A percentile compares a stretch with the other conserved stretches of the same genome.
Evolutionary conservation across 2,113 vertebrate genomes (phyloP).

Genomic region (Microtus pennsylvanicus): DNA sequence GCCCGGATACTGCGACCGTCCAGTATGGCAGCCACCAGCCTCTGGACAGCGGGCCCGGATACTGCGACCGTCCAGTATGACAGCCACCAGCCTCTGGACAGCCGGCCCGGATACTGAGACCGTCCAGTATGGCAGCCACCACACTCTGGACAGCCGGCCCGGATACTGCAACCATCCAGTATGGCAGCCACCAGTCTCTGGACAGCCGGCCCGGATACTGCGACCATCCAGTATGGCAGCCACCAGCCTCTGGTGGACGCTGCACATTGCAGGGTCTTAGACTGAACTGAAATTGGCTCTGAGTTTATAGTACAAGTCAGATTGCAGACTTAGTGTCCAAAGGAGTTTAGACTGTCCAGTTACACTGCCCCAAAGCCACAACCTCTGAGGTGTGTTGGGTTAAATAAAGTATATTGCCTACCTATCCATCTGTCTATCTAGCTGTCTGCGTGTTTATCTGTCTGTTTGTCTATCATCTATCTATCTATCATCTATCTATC

Average conservation of each 20-base stretch:
- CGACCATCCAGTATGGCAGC: neutral
- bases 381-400: neutral
- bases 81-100: neutral
- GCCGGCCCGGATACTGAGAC: neutral
- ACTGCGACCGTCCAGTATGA: neutral
- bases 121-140: neutral
- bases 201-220: too few relatives aligned
- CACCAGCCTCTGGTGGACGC: too few relatives aligned
- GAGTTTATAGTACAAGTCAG: neutral
- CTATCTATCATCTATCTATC: too few relatives aligned
- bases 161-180: neutral
- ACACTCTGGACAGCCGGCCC: neutral
- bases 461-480: neutral
- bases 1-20: neutral
- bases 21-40: neutral
- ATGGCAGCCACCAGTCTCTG: neutral
- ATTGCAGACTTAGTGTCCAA: neutral
- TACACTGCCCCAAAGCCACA: neutral
- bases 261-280: too few relatives aligned
- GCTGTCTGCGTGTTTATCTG: neutral
- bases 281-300: neutral
- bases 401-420: neutral
- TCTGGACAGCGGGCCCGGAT: too few relatives aligned
- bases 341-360: neutral
- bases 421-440: too few relatives aligned